A percentile compares a stretch with the other conserved stretches of the same genome.
Conservation (phyloP, 2,888 invertebrate species). For the Sarcophaga carnaria region DNA sequence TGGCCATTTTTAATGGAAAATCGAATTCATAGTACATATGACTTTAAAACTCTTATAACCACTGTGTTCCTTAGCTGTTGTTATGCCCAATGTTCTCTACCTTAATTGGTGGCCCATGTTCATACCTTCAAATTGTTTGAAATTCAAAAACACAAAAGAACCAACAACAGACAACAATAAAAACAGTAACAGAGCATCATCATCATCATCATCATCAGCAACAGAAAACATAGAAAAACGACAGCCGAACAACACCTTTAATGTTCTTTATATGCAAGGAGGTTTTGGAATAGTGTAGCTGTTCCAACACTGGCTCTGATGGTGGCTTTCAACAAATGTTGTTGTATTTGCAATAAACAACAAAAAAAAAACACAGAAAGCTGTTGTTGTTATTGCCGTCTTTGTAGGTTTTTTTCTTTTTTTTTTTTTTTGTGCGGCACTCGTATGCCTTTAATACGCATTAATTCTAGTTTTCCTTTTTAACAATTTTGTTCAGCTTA, state of each 20-base stretch:
- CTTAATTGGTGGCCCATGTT: constrained; percentile 68
- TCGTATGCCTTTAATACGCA: constrained; percentile 43
- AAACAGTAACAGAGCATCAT: background rate
- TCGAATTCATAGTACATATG: too few species aligned
- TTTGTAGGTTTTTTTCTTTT: background rate
- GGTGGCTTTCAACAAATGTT: constrained; percentile 39
- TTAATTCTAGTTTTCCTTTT: constrained; percentile 41
- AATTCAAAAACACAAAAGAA: background rate
- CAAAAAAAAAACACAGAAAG: too few species aligned
- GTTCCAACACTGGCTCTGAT: background rate
- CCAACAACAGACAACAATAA: constrained; percentile 1
- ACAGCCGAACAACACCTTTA: constrained; percentile 44
- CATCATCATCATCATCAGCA: background rate
- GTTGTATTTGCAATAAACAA: constrained; percentile 5
- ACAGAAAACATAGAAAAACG: background rate
- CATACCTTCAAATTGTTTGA: constrained; percentile 47
- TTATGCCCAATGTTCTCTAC: constrained; percentile 34
- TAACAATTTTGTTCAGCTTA: constrained; percentile 4
- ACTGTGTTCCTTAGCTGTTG: constrained; percentile 36
- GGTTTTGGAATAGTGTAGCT: constrained; percentile 21
- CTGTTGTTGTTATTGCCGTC: background rate
- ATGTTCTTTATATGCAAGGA: background rate
- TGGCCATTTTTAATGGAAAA: too few species aligned
- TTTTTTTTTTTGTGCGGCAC: constrained; percentile 1
- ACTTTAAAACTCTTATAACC: background rate